phyloP scores from a whole-genome alignment of 2,797 vertebrate genomes.

The Diplodus sargus region DNA sequence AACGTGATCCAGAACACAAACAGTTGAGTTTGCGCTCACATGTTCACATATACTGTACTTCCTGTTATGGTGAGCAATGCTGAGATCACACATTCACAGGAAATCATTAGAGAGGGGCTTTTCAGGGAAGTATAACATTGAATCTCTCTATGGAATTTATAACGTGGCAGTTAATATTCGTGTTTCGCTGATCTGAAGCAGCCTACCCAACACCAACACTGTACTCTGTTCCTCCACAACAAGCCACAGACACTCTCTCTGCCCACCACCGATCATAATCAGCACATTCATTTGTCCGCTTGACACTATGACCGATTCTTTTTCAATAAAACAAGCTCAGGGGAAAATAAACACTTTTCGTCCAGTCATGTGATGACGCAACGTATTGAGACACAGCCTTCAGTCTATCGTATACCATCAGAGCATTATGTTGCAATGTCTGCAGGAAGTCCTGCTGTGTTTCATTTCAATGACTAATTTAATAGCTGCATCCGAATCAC shows the following conservation, averaged over 20 bases:
- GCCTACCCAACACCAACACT: not conserved
- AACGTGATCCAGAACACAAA: constrained; percentile 24
- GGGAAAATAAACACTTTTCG: constrained; percentile 1
- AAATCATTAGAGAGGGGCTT: constrained; percentile 11
- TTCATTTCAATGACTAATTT: constrained; percentile 11
- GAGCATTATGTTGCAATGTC: not conserved
- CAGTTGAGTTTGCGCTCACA: not conserved
- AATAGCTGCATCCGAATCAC: constrained; percentile 26
- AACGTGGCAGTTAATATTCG: not conserved
- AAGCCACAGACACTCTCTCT: not conserved
- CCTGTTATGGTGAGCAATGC: not conserved
- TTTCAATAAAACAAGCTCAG: not conserved
- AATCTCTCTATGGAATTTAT: constrained; percentile 5
- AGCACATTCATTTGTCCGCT: not conserved
- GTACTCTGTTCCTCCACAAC: not conserved
- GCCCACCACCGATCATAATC: not conserved
- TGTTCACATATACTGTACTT: not conserved
- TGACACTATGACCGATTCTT: not conserved
- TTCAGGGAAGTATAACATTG: not conserved
- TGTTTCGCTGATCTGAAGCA: not conserved
- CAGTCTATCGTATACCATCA: not conserved
- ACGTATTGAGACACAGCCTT: not conserved
- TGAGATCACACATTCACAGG: not conserved
- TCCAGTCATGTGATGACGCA: not conserved
- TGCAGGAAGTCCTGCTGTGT: constrained; percentile 16